Evolutionary conservation across 92 coral and sea anemone genomes (phyloP), one percentile per base, ranked within the genome.

Genomic region (Palythoa grandiflora): DNA sequence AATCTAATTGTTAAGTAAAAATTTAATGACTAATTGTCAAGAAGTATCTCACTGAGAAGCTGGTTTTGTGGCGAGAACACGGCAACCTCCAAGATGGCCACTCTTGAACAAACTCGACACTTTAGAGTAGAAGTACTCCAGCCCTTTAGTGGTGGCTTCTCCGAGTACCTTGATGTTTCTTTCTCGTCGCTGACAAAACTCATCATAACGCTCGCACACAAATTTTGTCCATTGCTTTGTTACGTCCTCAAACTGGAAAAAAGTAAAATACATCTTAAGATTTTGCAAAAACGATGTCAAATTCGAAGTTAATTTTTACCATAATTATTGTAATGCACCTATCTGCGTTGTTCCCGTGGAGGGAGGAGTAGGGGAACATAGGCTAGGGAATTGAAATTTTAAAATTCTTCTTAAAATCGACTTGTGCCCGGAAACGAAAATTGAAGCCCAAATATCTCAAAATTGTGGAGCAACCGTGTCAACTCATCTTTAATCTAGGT

Each of bases 161-260:
- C 98, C 98, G 38, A 95, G 84, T 0, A 95, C 94, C 11, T 94
- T 83, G 8, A 93, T 89, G 73, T 91, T 91, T 4, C 93, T 88
- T 4, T 91, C 98, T 39, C 89, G 91, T n/a, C 76, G 88, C 44
- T 89, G 80, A n/a, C 44, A 37, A 75, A 89, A 89, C 38, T 84
- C 84, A 3, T 59, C 38, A 20, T 48, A 87, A 38, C 98, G 87
- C 12, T 89, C 79, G 2, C 38, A 48, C 15, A 95, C 94, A 74
- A 89, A 93, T 38, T 79, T 44, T 3, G 77, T 76, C 92, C 93
- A 95, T 9, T 87, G 16, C 4, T 83, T 77, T 38, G 98, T 95
- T 10, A 89, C 71, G 17, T 93, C 94, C 21, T 78, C 93, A 85
- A 93, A 95, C 98, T 95, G 54, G 48, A 78, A 60, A 17, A 63